phyloP scores from a whole-genome alignment of 2,888 invertebrate species.

The Euzophera pinguis region DNA sequence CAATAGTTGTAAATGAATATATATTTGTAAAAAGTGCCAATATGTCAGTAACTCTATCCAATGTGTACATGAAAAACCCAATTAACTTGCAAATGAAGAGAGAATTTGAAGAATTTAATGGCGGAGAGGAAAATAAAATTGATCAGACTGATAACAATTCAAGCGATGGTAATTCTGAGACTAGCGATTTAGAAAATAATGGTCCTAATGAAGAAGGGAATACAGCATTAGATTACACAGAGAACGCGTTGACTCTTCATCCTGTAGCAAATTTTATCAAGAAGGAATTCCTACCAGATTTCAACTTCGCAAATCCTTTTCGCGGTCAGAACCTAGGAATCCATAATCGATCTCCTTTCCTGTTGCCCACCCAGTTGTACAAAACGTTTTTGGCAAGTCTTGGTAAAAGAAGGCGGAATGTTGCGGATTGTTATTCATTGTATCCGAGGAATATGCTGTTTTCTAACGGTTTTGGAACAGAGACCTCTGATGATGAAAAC shows the following conservation, averaged over 20 bases:
- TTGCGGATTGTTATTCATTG: conserved; percentile 68
- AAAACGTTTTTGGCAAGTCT: conserved; percentile 87
- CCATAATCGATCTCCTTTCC: conserved; percentile 73
- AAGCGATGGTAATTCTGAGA: conserved; percentile 65
- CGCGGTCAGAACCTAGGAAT: conserved; percentile 63
- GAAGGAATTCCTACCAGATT: conserved; percentile 72
- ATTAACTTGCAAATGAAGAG: conserved; percentile 70
- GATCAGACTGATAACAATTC: conserved; percentile 61
- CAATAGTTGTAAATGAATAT: conserved; percentile 44
- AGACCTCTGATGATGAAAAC: conserved; percentile 69
- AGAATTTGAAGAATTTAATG: conserved; percentile 61
- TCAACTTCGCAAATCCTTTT: conserved; percentile 67
- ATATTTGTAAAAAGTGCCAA: conserved; percentile 57
- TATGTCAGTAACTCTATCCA: conserved; percentile 70
- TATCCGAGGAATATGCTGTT: conserved; percentile 80
- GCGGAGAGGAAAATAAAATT: conserved; percentile 51
- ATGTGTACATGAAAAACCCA: conserved; percentile 60
- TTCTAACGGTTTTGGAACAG: conserved; percentile 61
- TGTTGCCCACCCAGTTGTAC: conserved; percentile 88
- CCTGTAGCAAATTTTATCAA: conserved; percentile 74
- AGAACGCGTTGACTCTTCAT: conserved; percentile 58
- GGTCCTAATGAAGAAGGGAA: conserved; percentile 50
- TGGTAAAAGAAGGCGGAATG: conserved; percentile 66
- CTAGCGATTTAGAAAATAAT: conserved; percentile 66
- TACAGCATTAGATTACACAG: conserved; percentile 62